These are phyloP conservation scores for Agelaius tricolor DNA, from an alignment of 2,113 vertebrate species.

Conservation along the genomic window DNA sequence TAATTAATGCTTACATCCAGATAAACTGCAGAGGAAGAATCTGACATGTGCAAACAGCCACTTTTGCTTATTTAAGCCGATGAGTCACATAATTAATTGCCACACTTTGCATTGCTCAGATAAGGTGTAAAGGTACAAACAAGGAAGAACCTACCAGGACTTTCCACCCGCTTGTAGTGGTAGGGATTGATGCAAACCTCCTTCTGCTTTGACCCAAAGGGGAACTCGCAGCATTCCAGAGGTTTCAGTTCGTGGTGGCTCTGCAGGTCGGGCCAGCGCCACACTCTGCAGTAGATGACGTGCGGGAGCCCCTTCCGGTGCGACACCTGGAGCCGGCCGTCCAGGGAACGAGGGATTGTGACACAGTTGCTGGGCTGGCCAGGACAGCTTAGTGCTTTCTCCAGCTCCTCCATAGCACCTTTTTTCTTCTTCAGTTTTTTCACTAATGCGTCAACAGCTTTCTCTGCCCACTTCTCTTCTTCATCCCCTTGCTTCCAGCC, in stretches of 20 bases:
- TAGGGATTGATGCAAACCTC: conserved; percentile 99
- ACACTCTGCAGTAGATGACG: conserved; percentile 95
- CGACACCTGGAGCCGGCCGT: conserved; percentile 93
- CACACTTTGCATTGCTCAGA: conserved; percentile 9
- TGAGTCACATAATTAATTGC: conserved; percentile 21
- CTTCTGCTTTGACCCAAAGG: conserved; percentile 97
- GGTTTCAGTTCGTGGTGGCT: conserved; percentile 97
- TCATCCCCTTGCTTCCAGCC: conserved; percentile 98
- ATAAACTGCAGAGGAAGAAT: neutral
- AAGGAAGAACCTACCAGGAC: conserved; percentile 85
- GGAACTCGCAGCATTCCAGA: conserved; percentile 95
- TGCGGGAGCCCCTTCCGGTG: conserved; percentile 94
- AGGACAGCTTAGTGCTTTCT: conserved; percentile 91
- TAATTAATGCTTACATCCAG: conserved; percentile 19
- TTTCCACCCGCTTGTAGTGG: conserved; percentile 97
- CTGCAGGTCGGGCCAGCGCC: conserved; percentile 98
- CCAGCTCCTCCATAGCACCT: conserved; percentile 98
- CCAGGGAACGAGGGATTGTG: conserved; percentile 94
- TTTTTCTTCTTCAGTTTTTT: conserved; percentile 99
- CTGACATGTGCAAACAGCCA: conserved; percentile 21
- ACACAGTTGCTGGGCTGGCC: conserved; percentile 96
- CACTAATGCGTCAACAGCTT: conserved; percentile 93
- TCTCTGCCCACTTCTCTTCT: conserved; percentile 98
- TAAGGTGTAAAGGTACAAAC: conserved; percentile 28
- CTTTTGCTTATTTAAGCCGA: conserved; percentile 29